Base-by-base conservation (phyloP, 1,140 invertebrate species). In the Philopotamus ludificatus region DNA sequence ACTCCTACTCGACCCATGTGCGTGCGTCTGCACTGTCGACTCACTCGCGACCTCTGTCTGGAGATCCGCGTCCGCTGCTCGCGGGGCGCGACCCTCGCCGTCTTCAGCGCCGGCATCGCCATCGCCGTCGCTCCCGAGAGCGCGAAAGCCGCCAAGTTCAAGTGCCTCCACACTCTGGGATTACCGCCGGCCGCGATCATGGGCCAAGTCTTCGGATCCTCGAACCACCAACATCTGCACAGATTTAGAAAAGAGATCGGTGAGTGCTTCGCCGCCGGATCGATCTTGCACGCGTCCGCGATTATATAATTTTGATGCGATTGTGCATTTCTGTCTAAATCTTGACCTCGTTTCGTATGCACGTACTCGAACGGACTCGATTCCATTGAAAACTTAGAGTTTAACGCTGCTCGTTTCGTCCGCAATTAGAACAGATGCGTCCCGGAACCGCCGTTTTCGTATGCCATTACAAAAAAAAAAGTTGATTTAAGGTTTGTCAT, bases 191-290 rank as follows among this genome's bases (percentile, higher is more conserved):
- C 1, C 21, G 18, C 16, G 25, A 44, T 4, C 54, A 69, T 69
- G 67, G 67, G 67, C 20, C 67, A 69, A 51, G 60, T 63, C n/a
- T 69, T 69, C 53, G 67, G 67, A 21, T 69, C 67, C 16, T 69
- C 67, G 3, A 69, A 66, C 26, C 57, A 69, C 53, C 63, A 65
- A 7, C 67, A 69, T 10, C 57, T 54, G 21, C 63, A 65, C 34
- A 18, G 67, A 15, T 57, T 53, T 23, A 69, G 59, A 51, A 69
- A 65, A 22, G 67, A 69, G 55, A 63, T 50, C 42, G 67, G 67
- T 69, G 44, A 51, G 67, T 4, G 16, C 10, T 55, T 4, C 28
- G n/a, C 12, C 28, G 28, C 4, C 28, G 28, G 12, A 7, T 34
- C 28, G 28, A 34, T 34, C 28, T n/a, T n/a, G n/a, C n/a, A n/a